Percentiles rank a stretch among this genome's conserved stretches.
Evolutionary conservation across 2,888 invertebrate species (phyloP).

Genomic region (Sisyra terminalis): DNA sequence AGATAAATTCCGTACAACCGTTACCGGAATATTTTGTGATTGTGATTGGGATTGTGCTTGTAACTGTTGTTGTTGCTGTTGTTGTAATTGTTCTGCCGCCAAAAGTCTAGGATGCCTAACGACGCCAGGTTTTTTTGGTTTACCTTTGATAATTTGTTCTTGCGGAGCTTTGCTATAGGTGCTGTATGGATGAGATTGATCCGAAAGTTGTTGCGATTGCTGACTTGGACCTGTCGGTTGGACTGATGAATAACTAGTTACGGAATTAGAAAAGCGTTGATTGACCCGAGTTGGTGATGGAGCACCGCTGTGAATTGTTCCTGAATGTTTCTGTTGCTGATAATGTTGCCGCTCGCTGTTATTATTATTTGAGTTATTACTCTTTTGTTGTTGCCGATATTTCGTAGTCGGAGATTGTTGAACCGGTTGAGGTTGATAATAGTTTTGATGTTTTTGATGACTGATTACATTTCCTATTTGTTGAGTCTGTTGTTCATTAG

Average conservation of each 20-base stretch:
- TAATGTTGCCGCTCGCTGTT: no score
- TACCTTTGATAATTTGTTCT: constrained; percentile 6
- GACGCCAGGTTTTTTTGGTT: constrained; percentile 5
- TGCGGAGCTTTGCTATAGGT: not conserved
- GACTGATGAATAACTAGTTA: not conserved
- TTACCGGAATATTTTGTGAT: no score
- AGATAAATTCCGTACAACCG: no score
- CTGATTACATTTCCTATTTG: constrained; percentile 7
- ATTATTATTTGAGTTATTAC: no score
- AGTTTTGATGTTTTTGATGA: constrained; percentile 10
- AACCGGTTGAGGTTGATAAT: not conserved
- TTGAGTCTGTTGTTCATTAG: constrained; percentile 1
- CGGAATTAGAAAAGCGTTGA: not conserved
- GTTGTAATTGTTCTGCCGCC: no score
- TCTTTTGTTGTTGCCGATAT: no score
- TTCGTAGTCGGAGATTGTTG: not conserved
- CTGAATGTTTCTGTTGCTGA: no score
- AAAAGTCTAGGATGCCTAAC: constrained; percentile 3
- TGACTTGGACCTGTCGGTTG: not conserved
- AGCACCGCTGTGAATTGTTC: no score
- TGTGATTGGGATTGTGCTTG: no score
- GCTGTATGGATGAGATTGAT: not conserved
- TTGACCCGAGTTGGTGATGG: no score
- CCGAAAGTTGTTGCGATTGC: not conserved
- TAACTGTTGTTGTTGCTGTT: no score